phyloP scores from a whole-genome alignment of 2,113 vertebrate species.

The Chaetodon trifascialis region DNA sequence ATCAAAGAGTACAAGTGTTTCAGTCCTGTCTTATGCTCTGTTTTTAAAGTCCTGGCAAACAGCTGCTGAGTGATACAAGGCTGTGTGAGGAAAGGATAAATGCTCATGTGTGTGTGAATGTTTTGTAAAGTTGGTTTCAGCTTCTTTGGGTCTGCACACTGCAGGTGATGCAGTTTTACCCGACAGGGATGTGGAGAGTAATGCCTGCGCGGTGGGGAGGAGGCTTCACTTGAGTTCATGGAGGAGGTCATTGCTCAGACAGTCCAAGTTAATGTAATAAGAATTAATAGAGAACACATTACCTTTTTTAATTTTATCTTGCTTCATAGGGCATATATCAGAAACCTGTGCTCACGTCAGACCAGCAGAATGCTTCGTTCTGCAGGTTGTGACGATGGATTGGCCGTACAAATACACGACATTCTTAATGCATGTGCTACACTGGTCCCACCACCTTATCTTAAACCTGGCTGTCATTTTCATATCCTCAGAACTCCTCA shows the following conservation, averaged over 20 bases:
- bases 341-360: background rate
- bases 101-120: background rate
- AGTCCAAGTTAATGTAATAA: slow-evolving; percentile 9
- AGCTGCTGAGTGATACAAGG: background rate
- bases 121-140: background rate
- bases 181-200: background rate
- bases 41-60: background rate
- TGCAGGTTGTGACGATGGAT: background rate
- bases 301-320: slow-evolving; percentile 4
- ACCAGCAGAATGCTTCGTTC: slow-evolving; percentile 16
- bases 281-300: slow-evolving; percentile 6
- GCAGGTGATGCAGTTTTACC: background rate
- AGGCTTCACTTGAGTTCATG: background rate
- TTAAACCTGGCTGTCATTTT: slow-evolving; percentile 58
- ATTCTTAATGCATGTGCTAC: background rate
- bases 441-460: slow-evolving; percentile 40
- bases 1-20: background rate
- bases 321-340: background rate
- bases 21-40: background rate
- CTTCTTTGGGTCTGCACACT: background rate
- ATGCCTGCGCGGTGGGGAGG: background rate
- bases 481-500: slow-evolving; percentile 41
- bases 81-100: background rate
- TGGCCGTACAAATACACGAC: background rate
- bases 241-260: slow-evolving; percentile 5